Conservation (phyloP, 2,797 vertebrate species). For the Tapera naevia region DNA sequence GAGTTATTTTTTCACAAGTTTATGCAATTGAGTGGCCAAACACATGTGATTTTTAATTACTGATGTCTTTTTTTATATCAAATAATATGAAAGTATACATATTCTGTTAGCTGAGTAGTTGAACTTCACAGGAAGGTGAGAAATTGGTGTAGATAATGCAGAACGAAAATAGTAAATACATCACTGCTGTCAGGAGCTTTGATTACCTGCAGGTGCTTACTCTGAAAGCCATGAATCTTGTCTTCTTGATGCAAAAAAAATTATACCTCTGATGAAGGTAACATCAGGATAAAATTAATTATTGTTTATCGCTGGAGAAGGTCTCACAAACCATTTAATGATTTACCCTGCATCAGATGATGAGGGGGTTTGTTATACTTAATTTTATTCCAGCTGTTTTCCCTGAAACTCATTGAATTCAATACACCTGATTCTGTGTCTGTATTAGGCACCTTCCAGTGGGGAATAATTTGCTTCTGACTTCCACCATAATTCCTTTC, state of each 20-base stretch:
- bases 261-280: background rate
- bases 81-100: background rate
- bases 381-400: background rate
- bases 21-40: background rate
- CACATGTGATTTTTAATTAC: background rate
- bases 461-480: background rate
- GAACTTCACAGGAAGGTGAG: background rate
- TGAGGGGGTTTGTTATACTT: background rate
- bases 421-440: background rate
- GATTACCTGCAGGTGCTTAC: background rate
- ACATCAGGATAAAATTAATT: background rate
- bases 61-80: accelerated
- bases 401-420: background rate
- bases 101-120: background rate
- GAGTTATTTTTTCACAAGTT: background rate
- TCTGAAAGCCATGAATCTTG: background rate
- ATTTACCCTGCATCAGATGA: background rate
- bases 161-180: background rate
- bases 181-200: background rate
- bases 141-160: background rate
- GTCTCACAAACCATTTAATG: background rate
- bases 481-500: background rate
- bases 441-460: background rate
- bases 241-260: background rate
- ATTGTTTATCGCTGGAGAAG: background rate